Evolutionary conservation across 2,113 vertebrate genomes (phyloP).

Genomic region (Salvelinus sp.): DNA sequence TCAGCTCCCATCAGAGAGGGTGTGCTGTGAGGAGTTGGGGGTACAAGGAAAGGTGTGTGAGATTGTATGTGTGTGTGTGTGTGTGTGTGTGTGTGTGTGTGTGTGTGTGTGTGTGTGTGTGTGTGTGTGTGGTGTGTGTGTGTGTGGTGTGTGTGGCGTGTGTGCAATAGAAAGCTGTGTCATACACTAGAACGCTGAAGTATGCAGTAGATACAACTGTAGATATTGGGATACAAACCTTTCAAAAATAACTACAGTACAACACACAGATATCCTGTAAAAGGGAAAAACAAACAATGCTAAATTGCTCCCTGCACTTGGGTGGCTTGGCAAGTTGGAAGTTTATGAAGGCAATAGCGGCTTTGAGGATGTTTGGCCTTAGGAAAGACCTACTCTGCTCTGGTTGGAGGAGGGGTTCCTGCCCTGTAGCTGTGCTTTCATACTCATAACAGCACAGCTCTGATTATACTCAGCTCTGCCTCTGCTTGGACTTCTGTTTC

Average conservation of each 20-base stretch:
- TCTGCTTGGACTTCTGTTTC: conserved; percentile 32
- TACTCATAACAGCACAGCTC: conserved; percentile 48
- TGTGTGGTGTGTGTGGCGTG: background rate
- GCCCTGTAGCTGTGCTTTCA: conserved; percentile 58
- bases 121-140: background rate
- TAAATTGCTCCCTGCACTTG: conserved; percentile 66
- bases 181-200: background rate
- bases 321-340: conserved; percentile 70
- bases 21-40: background rate
- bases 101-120: background rate
- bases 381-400: conserved; percentile 66
- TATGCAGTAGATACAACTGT: conserved; percentile 56
- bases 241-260: conserved; percentile 50
- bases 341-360: conserved; percentile 67
- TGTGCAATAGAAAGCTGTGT: conserved; percentile 41
- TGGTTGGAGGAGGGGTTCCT: conserved; percentile 51
- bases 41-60: conserved; percentile 9
- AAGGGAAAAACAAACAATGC: conserved; percentile 67
- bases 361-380: conserved; percentile 69
- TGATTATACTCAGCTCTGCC: conserved; percentile 52
- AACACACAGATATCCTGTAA: conserved; percentile 68
- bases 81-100: conserved; percentile 10
- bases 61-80: background rate
- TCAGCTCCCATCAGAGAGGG: conserved; percentile 12
- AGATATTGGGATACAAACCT: conserved; percentile 55